phyloP scores from a whole-genome alignment of 2,113 vertebrate genomes.

The Psittacara wagleri region DNA sequence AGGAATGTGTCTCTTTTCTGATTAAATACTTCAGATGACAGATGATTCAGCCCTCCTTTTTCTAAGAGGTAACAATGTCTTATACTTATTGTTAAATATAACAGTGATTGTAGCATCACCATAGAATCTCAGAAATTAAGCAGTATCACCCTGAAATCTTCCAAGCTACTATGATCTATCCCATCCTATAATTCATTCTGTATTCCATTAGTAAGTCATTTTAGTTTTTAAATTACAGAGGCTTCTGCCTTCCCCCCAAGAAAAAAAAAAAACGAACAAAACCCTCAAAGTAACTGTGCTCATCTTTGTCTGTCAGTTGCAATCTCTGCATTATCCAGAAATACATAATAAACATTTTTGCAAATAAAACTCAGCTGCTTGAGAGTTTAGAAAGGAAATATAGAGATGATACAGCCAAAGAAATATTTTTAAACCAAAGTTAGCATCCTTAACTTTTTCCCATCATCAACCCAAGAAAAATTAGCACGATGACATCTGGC shows the following conservation, averaged over 20 bases:
- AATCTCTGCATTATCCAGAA: background rate
- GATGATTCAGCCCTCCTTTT: fast-evolving
- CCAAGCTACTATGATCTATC: background rate
- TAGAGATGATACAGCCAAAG: fast-evolving
- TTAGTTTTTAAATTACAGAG: background rate
- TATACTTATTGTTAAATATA: background rate
- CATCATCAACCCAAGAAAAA: background rate
- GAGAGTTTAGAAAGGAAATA: background rate
- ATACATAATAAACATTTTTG: background rate
- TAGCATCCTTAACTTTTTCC: background rate
- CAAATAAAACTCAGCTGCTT: background rate
- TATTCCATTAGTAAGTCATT: background rate
- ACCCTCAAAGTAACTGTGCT: background rate
- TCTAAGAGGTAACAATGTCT: background rate
- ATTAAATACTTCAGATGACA: background rate
- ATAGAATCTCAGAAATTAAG: background rate
- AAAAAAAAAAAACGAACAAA: background rate
- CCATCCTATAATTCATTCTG: background rate
- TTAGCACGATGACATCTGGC: background rate
- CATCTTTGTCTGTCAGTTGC: fast-evolving
- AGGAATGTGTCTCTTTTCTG: fast-evolving
- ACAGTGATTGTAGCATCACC: background rate
- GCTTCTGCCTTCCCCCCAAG: too few species aligned
- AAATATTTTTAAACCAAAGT: background rate
- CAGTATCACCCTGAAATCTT: background rate